These are phyloP conservation scores for Gastrophryne carolinensis DNA, from an alignment of 2,797 vertebrate genomes.

Conservation along the genomic window DNA sequence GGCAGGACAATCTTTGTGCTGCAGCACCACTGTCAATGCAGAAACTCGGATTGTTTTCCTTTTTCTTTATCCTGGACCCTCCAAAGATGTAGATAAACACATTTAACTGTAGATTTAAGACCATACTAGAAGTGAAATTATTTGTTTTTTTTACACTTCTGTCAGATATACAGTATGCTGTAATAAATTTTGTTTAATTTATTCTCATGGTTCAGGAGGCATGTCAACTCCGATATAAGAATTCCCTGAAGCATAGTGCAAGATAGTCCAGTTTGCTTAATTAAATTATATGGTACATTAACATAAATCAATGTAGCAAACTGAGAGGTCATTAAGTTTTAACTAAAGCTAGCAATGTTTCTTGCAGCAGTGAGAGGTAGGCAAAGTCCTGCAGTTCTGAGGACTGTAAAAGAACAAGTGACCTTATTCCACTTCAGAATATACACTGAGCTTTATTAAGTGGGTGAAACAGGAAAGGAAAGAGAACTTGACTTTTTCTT, in stretches of 20 bases:
- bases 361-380: not conserved
- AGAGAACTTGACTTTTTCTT: no score
- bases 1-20: no score
- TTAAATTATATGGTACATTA: conserved; percentile 47
- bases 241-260: conserved; percentile 12
- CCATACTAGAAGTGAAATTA: not conserved
- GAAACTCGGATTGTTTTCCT: no score
- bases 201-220: not conserved
- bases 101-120: not conserved
- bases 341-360: conserved; percentile 1
- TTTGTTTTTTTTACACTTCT: not conserved
- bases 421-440: no score
- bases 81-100: no score
- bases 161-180: not conserved
- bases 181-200: conserved; percentile 8
- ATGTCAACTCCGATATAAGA: not conserved
- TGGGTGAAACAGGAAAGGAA: no score
- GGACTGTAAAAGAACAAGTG: no score
- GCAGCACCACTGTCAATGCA: no score
- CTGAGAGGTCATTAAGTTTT: conserved; percentile 20
- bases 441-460: no score
- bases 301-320: conserved; percentile 40
- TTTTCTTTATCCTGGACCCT: no score
- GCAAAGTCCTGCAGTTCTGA: no score
- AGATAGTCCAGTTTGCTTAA: conserved; percentile 13